A percentile compares a stretch with the other conserved stretches of the same genome.
These are phyloP conservation scores for Pyrocoelia pectoralis DNA, from an alignment of 2,888 invertebrate species.

Conservation along the genomic window DNA sequence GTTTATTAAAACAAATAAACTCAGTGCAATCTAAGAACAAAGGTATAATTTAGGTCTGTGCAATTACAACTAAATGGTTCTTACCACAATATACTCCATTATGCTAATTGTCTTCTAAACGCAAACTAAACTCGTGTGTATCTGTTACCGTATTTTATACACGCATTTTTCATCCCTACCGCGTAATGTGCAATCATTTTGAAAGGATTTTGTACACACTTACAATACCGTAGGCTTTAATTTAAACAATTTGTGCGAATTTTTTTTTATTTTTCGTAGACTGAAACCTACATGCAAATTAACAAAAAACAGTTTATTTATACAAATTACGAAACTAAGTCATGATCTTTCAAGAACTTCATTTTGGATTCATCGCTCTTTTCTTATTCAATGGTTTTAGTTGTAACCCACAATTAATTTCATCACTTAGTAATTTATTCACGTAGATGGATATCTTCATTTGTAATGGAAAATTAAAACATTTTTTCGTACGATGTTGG, in stretches of 20 bases:
- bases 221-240: neutral
- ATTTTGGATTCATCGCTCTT: neutral
- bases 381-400: no score
- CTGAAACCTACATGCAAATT: no score
- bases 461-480: no score
- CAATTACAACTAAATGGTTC: neutral
- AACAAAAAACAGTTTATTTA: neutral
- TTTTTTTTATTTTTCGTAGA: neutral
- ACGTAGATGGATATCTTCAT: no score
- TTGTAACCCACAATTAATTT: neutral
- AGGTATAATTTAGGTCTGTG: neutral
- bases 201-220: neutral
- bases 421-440: neutral
- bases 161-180: neutral
- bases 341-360: neutral
- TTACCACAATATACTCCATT: conserved; percentile 21
- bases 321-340: neutral
- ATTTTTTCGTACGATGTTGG: no score
- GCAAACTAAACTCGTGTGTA: no score
- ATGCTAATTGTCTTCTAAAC: neutral
- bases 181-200: conserved; percentile 1
- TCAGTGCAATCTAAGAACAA: conserved; percentile 9
- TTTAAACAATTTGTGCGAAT: conserved; percentile 1
- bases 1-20: neutral
- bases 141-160: no score